phyloP scores from a whole-genome alignment of 1,140 invertebrate species.

The Parapsyche elsis region DNA sequence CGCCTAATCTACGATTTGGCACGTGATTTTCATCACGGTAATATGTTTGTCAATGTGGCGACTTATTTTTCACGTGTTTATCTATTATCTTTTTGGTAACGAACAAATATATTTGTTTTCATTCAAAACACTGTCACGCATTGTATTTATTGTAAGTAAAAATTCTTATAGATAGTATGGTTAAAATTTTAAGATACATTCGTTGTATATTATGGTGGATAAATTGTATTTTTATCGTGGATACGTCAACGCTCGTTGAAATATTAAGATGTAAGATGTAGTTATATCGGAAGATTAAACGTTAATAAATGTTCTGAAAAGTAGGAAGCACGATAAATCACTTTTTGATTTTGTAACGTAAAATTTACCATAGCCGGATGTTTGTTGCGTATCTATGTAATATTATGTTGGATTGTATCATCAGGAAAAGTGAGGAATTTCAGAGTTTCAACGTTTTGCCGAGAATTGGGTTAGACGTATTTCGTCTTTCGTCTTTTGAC shows the following conservation, averaged over 20 bases:
- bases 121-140: too few relatives aligned
- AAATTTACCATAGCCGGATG: too few relatives aligned
- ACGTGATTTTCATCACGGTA: background rate
- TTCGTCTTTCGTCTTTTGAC: background rate
- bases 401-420: too few relatives aligned
- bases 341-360: background rate
- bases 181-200: too few relatives aligned
- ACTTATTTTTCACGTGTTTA: too few relatives aligned
- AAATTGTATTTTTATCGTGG: background rate
- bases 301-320: background rate
- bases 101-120: too few relatives aligned
- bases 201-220: background rate
- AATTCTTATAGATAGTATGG: too few relatives aligned
- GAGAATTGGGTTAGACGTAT: background rate
- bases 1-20: slow-evolving; percentile 7
- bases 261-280: background rate
- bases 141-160: too few relatives aligned
- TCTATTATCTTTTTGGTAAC: too few relatives aligned
- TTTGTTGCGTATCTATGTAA: too few relatives aligned
- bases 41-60: background rate
- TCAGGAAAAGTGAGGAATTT: too few relatives aligned
- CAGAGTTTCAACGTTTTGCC: too few relatives aligned
- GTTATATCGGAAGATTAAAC: background rate
- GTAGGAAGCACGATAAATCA: background rate
- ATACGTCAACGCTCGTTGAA: slow-evolving; percentile 9